These are phyloP conservation scores for Andrena chrysosceles DNA, from an alignment of 2,888 invertebrate species.

Conservation along the genomic window DNA sequence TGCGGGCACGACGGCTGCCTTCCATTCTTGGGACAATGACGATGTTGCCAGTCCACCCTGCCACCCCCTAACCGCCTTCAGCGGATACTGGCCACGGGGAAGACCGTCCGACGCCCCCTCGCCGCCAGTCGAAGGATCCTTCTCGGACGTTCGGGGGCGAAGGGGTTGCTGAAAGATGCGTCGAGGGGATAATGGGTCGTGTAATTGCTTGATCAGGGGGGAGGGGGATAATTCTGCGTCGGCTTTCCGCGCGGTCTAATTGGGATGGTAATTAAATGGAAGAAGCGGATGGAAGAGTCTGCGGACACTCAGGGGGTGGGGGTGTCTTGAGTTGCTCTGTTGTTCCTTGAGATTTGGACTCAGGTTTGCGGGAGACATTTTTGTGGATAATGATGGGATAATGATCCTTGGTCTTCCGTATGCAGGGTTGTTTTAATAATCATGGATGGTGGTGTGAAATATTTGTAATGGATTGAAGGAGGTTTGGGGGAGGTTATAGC, in stretches of 20 bases:
- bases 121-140: constrained; percentile 3
- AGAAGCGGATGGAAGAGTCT: background rate
- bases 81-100: constrained; percentile 17
- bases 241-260: constrained; percentile 13
- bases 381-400: too few relatives aligned
- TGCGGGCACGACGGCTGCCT: constrained; percentile 47
- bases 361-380: too few relatives aligned
- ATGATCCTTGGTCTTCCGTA: too few relatives aligned
- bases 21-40: constrained; percentile 65
- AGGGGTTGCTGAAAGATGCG: constrained; percentile 14
- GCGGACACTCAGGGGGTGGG: background rate
- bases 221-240: constrained; percentile 4
- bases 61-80: background rate
- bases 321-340: background rate
- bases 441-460: too few relatives aligned
- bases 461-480: too few relatives aligned
- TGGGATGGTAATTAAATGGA: constrained; percentile 22
- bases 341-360: background rate
- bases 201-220: constrained; percentile 31
- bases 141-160: background rate
- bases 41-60: constrained; percentile 40
- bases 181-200: constrained; percentile 35
- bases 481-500: too few relatives aligned
- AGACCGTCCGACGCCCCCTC: background rate
- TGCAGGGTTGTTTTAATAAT: too few relatives aligned